A percentile compares a stretch with the other conserved stretches of the same genome.
Evolutionary conservation across 2,888 invertebrate genomes (phyloP).

Genomic region (Rhimphoctona megacephalus): DNA sequence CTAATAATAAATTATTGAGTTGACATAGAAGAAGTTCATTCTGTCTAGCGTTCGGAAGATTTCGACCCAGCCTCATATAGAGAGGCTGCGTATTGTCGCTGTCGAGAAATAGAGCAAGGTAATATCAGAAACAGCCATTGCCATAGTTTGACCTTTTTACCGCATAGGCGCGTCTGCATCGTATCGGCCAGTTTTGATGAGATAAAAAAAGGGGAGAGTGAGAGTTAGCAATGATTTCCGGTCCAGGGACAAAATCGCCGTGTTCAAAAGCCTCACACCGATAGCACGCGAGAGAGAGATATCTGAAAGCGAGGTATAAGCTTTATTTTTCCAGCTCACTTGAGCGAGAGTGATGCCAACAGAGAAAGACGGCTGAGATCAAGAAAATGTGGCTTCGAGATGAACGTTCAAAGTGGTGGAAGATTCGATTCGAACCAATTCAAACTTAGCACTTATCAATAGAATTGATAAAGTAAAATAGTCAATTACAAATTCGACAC

Average conservation of each 20-base stretch:
- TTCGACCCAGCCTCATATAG: not conserved
- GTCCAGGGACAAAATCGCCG: constrained; percentile 39
- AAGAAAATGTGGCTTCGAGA: not conserved
- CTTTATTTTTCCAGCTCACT: constrained; percentile 17
- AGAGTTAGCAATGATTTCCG: constrained; percentile 46
- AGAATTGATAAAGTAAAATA: not conserved
- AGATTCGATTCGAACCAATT: constrained; percentile 1
- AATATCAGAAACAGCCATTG: constrained; percentile 15
- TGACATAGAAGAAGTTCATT: not conserved
- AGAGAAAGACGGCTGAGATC: not conserved
- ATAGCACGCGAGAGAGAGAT: constrained; percentile 26
- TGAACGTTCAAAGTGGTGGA: not conserved
- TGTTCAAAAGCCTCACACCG: constrained; percentile 31
- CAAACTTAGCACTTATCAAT: not conserved
- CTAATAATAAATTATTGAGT: constrained; percentile 22
- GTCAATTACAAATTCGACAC: not conserved
- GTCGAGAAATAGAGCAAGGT: not conserved
- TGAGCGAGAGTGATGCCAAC: constrained; percentile 8
- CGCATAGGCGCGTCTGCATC: constrained; percentile 39
- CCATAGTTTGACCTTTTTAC: constrained; percentile 32
- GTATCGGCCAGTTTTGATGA: constrained; percentile 24
- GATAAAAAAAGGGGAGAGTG: not conserved
- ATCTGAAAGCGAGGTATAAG: constrained; percentile 14
- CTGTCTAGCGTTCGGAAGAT: not conserved
- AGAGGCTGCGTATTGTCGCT: not conserved